Base-by-base conservation (phyloP, 2,888 invertebrate genomes). In the Lydus trimaculatus region DNA sequence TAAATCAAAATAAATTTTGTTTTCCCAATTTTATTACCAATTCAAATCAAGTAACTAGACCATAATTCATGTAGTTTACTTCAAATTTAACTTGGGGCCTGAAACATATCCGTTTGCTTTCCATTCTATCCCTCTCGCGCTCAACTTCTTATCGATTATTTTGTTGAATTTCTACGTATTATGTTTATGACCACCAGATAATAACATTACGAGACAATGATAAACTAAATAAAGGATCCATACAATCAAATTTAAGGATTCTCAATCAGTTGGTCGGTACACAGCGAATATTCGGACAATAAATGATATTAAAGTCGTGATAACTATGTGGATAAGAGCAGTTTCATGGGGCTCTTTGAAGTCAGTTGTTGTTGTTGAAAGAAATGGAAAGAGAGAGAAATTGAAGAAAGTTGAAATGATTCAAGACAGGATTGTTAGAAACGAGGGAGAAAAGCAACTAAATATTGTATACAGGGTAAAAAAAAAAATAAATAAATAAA, bases 21-120 rank as follows among this genome's bases (percentile, higher is more conserved):
- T 81, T 80, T 80, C 78, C 79, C 78, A 80, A 80, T 80, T 81
- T 80, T 80, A 81, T 81, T 81, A 81, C 81, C 81, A 81, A 81
- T 81, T 81, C 81, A 81, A 80, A 81, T 81, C 79, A 77, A 78
- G 80, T 80, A 80, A 80, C 78, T 76, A 78, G 75, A 78, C 78
- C 75, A 80, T 80, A 81, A 79, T 76, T 81, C 80, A 79, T 76
- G 76, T 73, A 76, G 78, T 79, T 79, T 76, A 75, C 77, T 79
- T 76, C 75, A 74, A 77, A 80, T 79, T 79, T 78, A 76, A 75
- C 13, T 52, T 73, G 77, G 78, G 76, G 72, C 52, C 52, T 52
- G 23, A 52, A 25, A 25, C 23, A 25, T 25, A 52, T 52, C 52
- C 52, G 52, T 52, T 52, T 20, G 25, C 13, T 52, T 3, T 28